A percentile compares a stretch with the other conserved stretches of the same genome.
phyloP scores from a whole-genome alignment of 2,888 invertebrate species.

The Xestia sexstrigata region DNA sequence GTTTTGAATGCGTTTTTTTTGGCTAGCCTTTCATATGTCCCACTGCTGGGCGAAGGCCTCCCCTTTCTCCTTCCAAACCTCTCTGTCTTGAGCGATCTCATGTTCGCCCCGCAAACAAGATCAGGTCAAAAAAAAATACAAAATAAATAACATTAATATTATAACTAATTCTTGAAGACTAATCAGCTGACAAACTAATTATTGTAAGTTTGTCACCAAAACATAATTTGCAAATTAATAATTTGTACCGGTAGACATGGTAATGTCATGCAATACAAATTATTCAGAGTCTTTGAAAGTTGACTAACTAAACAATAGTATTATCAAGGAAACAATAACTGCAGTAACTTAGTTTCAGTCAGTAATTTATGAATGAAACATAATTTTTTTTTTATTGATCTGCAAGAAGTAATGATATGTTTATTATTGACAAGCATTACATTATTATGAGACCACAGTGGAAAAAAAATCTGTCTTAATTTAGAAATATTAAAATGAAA shows the following conservation, averaged over 20 bases:
- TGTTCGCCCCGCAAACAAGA: no score
- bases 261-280: not conserved
- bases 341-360: not conserved
- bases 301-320: not conserved
- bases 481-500: conserved; percentile 10
- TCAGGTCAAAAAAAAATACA: not conserved
- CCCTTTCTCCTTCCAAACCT: no score
- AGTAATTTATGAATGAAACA: not conserved
- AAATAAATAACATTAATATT: conserved; percentile 1
- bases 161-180: not conserved
- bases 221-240: not conserved
- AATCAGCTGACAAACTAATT: not conserved
- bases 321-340: not conserved
- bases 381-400: not conserved
- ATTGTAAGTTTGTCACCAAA: not conserved
- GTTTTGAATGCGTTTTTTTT: not conserved
- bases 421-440: conserved; percentile 8
- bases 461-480: not conserved
- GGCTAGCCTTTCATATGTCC: no score
- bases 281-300: not conserved
- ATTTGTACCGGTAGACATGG: not conserved
- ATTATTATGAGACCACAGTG: not conserved
- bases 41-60: no score
- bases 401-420: not conserved
- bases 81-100: no score